Evolutionary conservation across 2,113 vertebrate species (phyloP), one percentile per base, ranked within the genome.

Genomic region (Mesoclemmys tuberculata): DNA sequence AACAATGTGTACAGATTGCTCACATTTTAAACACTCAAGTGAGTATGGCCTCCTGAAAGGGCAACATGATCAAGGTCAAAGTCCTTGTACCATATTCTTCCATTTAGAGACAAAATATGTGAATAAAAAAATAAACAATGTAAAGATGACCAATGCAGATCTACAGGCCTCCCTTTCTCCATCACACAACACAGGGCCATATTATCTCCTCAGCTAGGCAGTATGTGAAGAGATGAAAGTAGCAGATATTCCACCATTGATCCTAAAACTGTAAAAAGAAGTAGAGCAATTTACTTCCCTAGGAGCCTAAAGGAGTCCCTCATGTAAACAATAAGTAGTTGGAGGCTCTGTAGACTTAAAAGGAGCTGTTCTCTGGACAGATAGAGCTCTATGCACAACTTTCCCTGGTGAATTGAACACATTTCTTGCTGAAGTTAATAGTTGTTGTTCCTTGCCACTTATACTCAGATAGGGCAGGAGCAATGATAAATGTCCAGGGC

Each of bases 111-210:
- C 35, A 68, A 68, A 68, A 68, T 68, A 68, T 5, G 35, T n/a
- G 35, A 68, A 18, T 68, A 35, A 68, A 61, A 49, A 10, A 18
- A 4, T 31, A 13, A 91, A 49, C 4, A 89, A 24, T 9, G 80
- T 64, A 86, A 93, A 86, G 4, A 26, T 51, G 51, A 21, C 10
- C 49, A 83, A 54, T 31, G 10, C 52, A 89, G 71, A 35, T 5
- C 12, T 1, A 86, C 10, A 61, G 51, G 18, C 75, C 51, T 80
- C 10, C 29, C 14, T 75, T 3, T 24, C 75, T 84, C 41, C 16
- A 0, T 1, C 16, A 1, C 2, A 2, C 38, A 46, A 71, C 24
- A 80, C 38, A 58, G 29, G 78, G 52, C 5, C 52, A 11, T 10
- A 61, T 74, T 83, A 16, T 56, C 12, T 85, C 78, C 29, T 41